These are phyloP conservation scores for Phasianus colchicus DNA, from an alignment of 2,113 vertebrate species.

Conservation along the genomic window DNA sequence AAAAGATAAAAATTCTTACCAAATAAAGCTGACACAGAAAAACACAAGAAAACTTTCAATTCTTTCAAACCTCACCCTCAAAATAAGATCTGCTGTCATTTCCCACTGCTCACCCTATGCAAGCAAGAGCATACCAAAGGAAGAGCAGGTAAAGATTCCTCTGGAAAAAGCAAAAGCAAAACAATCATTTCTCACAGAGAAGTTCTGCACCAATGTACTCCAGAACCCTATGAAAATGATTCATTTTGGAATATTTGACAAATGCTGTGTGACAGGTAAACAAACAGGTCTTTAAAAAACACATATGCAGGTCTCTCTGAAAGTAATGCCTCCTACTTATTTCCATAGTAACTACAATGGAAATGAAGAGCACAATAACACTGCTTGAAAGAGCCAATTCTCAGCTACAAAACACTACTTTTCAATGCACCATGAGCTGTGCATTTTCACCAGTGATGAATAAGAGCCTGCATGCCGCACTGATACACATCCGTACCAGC, in stretches of 20 bases:
- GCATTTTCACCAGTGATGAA: too few species aligned
- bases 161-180: background rate
- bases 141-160: background rate
- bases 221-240: background rate
- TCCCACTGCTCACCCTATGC: background rate
- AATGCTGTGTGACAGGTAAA: background rate
- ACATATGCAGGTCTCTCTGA: too few species aligned
- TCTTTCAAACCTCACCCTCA: background rate
- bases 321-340: too few species aligned
- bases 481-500: too few species aligned
- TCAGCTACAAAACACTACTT: too few species aligned
- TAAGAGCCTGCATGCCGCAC: too few species aligned
- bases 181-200: background rate
- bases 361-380: too few species aligned
- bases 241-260: background rate
- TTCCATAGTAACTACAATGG: too few species aligned
- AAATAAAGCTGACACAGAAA: background rate
- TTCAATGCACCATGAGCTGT: too few species aligned
- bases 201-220: background rate
- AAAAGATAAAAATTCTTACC: background rate
- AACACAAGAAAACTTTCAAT: background rate
- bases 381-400: too few species aligned
- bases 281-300: background rate
- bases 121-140: background rate
- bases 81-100: background rate